Evolutionary conservation across 2,113 vertebrate species (phyloP).

Genomic region (Seriola rivoliana): DNA sequence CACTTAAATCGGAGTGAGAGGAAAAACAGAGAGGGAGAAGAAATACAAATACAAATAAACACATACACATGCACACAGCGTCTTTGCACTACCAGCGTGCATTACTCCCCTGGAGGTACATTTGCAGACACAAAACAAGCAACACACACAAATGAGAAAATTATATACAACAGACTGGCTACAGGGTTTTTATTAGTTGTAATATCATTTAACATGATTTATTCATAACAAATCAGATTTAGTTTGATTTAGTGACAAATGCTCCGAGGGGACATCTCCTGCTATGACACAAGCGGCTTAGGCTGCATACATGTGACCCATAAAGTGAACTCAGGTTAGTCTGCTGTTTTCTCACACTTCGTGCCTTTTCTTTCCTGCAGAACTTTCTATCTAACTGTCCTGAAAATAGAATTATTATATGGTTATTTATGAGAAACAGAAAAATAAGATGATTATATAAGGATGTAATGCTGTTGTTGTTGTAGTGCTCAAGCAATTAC

Average conservation of each 20-base stretch:
- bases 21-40: background rate
- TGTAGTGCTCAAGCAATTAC: too few species aligned
- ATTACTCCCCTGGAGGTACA: background rate
- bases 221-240: slow-evolving; percentile 32
- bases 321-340: background rate
- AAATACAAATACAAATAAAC: background rate
- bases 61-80: background rate
- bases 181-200: background rate
- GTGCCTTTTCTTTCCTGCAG: background rate
- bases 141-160: background rate
- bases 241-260: slow-evolving; percentile 18
- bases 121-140: background rate
- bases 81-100: slow-evolving; percentile 3
- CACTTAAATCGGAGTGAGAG: slow-evolving; percentile 6
- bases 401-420: background rate
- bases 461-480: too few species aligned
- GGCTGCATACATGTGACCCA: slow-evolving; percentile 12
- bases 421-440: background rate
- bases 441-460: background rate
- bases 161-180: background rate
- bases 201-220: slow-evolving; percentile 17
- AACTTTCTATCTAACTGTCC: background rate
- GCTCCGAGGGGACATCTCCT: background rate
- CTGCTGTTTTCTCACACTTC: background rate
- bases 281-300: slow-evolving; percentile 19